These are phyloP conservation scores for Drosophila takahashii DNA, from an alignment of 1,140 invertebrate genomes.

Conservation along the genomic window DNA sequence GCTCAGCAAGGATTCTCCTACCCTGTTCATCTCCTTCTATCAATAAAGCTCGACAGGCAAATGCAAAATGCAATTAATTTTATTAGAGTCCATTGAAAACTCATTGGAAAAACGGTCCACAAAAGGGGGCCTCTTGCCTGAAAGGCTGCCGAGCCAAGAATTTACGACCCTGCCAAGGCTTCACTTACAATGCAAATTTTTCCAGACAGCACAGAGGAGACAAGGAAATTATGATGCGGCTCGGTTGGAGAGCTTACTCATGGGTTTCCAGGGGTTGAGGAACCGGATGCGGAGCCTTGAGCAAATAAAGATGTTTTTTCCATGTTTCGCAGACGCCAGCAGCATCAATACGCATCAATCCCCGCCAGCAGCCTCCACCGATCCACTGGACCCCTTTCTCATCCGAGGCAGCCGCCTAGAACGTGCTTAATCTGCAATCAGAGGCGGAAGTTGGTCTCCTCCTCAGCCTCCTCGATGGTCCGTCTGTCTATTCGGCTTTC, in stretches of 20 bases:
- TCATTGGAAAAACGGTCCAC: constrained; percentile 42
- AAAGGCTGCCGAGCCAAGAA: constrained; percentile 12
- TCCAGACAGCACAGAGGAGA: constrained; percentile 19
- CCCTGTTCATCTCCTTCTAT: neutral
- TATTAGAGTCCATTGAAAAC: constrained; percentile 63
- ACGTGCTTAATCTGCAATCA: constrained; percentile 83
- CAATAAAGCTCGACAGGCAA: constrained; percentile 46
- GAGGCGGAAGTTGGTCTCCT: constrained; percentile 70
- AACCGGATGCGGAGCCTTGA: constrained; percentile 66
- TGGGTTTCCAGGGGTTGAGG: constrained; percentile 32
- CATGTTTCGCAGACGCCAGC: constrained; percentile 65
- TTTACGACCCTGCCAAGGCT: constrained; percentile 48
- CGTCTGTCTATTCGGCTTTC: constrained; percentile 9
- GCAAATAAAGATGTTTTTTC: constrained; percentile 75
- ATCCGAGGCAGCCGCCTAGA: constrained; percentile 51
- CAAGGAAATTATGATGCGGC: constrained; percentile 54
- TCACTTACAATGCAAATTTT: constrained; percentile 65
- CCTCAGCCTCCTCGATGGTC: constrained; percentile 7
- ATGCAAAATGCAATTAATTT: constrained; percentile 66
- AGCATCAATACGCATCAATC: constrained; percentile 80
- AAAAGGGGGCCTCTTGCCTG: neutral
- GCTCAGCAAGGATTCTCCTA: neutral
- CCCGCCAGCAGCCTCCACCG: constrained; percentile 8
- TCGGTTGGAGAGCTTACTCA: constrained; percentile 34
- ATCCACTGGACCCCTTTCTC: constrained; percentile 8